Conservation (phyloP, 2,888 invertebrate genomes). For the Eilema griseolum region DNA sequence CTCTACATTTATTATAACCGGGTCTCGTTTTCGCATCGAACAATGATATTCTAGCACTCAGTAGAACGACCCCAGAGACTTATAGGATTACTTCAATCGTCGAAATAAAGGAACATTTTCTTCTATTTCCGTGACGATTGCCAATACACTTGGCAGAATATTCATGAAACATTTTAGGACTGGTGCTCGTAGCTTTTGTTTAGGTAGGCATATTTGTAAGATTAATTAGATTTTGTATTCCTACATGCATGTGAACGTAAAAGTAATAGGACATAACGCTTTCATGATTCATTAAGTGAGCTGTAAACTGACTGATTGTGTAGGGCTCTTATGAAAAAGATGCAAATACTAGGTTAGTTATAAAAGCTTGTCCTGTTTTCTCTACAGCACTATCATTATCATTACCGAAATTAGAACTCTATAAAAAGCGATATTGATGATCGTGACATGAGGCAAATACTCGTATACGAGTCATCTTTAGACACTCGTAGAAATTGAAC, state of each 20-base stretch:
- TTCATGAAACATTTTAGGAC: slow-evolving; percentile 47
- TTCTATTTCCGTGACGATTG: slow-evolving; percentile 46
- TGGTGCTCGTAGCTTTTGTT: slow-evolving; percentile 25
- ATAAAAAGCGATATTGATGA: too few species aligned
- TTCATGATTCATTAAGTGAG: slow-evolving; percentile 10
- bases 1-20: slow-evolving; percentile 10
- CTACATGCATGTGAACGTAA: slow-evolving; percentile 15
- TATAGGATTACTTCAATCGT: slow-evolving; percentile 45
- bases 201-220: neutral
- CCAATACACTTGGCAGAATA: slow-evolving; percentile 45
- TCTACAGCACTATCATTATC: too few species aligned
- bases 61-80: slow-evolving; percentile 33
- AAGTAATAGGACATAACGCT: neutral
- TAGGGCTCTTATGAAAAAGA: neutral
- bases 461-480: too few species aligned
- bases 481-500: too few species aligned
- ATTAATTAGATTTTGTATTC: slow-evolving; percentile 33
- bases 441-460: too few species aligned
- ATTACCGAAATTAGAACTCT: too few species aligned
- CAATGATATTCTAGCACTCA: slow-evolving; percentile 32
- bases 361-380: too few species aligned
- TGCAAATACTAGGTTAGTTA: too few species aligned
- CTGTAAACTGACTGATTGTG: slow-evolving; percentile 2
- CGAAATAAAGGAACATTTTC: slow-evolving; percentile 39
- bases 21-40: slow-evolving; percentile 22